phyloP scores from a whole-genome alignment of 2,888 invertebrate genomes.

The Drosophila lacicola region DNA sequence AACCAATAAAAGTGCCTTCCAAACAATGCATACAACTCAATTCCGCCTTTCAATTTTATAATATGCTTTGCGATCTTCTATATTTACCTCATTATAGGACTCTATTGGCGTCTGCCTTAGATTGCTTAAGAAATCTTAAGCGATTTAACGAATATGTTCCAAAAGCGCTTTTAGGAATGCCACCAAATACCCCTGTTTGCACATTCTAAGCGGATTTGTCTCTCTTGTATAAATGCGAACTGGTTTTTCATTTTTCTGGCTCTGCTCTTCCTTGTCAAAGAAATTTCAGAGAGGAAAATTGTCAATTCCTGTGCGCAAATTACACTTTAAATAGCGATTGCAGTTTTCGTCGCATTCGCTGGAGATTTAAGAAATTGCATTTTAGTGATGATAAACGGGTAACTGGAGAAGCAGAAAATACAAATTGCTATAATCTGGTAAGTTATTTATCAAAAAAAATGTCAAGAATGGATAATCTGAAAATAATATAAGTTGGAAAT shows the following conservation, averaged over 20 bases:
- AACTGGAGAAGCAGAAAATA: not conserved
- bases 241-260: not conserved
- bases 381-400: conserved; percentile 33
- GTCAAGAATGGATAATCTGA: not conserved
- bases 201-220: conserved; percentile 15
- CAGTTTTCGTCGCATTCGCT: conserved; percentile 35
- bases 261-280: not conserved
- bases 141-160: no score
- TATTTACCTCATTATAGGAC: no score
- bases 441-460: not conserved
- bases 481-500: not conserved
- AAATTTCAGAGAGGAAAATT: conserved; percentile 16
- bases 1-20: conserved; percentile 15
- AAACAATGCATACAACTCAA: not conserved
- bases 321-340: conserved; percentile 61
- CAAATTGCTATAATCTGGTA: not conserved
- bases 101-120: no score
- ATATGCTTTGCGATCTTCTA: not conserved
- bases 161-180: not conserved
- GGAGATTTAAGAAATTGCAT: conserved; percentile 22
- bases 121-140: no score
- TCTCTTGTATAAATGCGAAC: conserved; percentile 6
- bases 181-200: not conserved
- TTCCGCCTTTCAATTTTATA: not conserved
- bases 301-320: conserved; percentile 53